Evolutionary conservation across 2,888 invertebrate species (phyloP).

Genomic region (Muschampia plurimacula): DNA sequence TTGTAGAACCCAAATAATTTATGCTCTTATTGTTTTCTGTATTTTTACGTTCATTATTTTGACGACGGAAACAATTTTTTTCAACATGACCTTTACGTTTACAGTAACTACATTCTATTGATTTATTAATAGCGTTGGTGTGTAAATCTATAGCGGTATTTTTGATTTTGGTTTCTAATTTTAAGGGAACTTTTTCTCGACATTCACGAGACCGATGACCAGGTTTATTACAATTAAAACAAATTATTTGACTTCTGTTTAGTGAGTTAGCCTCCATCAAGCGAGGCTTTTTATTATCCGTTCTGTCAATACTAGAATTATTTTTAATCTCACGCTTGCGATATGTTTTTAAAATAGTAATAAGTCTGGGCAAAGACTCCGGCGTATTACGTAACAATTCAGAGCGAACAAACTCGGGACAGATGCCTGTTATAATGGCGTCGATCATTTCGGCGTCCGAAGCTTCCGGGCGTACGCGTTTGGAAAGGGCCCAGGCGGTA

Average conservation of each 20-base stretch:
- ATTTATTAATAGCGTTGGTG: not conserved
- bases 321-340: not conserved
- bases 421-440: not conserved
- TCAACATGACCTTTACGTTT: slow-evolving; percentile 24
- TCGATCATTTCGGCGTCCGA: not conserved
- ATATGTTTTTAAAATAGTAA: not conserved
- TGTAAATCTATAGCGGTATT: too few species aligned
- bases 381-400: not conserved
- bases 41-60: not conserved
- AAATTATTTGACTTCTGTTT: not conserved
- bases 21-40: not conserved
- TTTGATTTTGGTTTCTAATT: too few species aligned
- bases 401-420: not conserved
- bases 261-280: not conserved
- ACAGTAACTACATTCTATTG: not conserved
- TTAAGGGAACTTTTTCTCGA: not conserved
- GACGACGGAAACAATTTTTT: not conserved
- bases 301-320: too few species aligned
- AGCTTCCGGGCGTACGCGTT: not conserved
- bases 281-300: not conserved
- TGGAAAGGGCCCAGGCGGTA: not conserved
- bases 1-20: not conserved
- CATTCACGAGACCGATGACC: not conserved
- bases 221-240: not conserved
- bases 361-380: not conserved